Evolutionary conservation across 1,140 invertebrate species (phyloP), one percentile per base, ranked within the genome.

Genomic region (Drosophila melanica): DNA sequence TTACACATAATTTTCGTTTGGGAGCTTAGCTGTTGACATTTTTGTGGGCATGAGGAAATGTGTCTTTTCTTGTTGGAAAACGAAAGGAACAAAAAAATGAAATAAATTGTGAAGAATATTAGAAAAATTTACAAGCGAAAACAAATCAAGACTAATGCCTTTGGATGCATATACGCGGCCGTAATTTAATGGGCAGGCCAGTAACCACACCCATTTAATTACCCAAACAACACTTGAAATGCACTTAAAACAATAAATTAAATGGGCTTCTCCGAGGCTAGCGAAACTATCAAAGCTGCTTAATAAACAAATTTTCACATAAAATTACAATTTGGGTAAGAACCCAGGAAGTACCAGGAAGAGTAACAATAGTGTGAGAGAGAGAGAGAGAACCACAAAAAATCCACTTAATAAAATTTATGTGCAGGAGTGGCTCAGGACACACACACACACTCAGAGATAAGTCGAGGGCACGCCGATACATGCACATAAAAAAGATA

Each of bases 231-330:
- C 67, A 73, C 75, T 90, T 74, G 87, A 84, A 87, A 78, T 75
- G 55, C 90, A 87, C 81, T 82, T 72, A 73, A 68, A 74, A 71
- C 78, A 76, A 90, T 87, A 90, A 90, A 90, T 90, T 81, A 87
- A 77, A 70, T 71, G 54, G 50, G 30, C 48, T 51, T 48, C 57
- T 54, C n/a, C 12, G 62, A 58, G 72, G 72, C 57, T 50, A 62
- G 75, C 57, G 47, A 89, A 89, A 90, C 82, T 84, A 80, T 89
- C 75, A 73, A 68, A 76, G 63, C 79, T 79, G 70, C 87, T 89
- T 84, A 90, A 90, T 90, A 90, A 90, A 90, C 89, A 90, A 90
- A 90, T 90, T 87, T 89, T 79, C 89, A 81, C 81, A 90, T 89
- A 81, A 84, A 89, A 89, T 79, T 87, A 79, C 73, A 75, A 86